Evolutionary conservation across 2,797 vertebrate species (phyloP).

Genomic region (Craterocephalus amniculus): DNA sequence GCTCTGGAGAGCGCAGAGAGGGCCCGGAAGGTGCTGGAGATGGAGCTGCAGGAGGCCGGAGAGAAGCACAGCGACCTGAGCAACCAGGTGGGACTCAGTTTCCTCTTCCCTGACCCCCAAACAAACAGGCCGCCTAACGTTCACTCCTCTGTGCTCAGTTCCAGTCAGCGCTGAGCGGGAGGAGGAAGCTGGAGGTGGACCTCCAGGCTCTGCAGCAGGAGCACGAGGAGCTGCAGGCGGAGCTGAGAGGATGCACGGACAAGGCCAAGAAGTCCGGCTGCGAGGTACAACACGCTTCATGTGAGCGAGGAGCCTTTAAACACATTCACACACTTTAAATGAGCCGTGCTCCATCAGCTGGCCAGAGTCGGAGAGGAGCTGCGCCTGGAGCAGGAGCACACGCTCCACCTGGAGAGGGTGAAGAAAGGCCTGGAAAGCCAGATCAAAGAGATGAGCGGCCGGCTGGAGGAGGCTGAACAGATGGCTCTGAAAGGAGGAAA

Average conservation of each 20-base stretch:
- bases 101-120: no score
- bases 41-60: constrained; percentile 77
- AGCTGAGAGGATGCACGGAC: constrained; percentile 79
- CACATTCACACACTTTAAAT: neutral
- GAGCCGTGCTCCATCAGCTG: constrained; percentile 61
- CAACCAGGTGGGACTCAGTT: constrained; percentile 76
- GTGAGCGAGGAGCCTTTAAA: neutral
- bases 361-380: constrained; percentile 83
- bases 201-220: constrained; percentile 84
- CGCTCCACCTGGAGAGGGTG: constrained; percentile 82
- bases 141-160: constrained; percentile 63
- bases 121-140: neutral
- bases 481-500: constrained; percentile 86
- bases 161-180: constrained; percentile 80
- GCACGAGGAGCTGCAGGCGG: constrained; percentile 83
- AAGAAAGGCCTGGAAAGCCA: constrained; percentile 86
- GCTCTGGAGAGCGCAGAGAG: constrained; percentile 80
- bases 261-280: constrained; percentile 84
- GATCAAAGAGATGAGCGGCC: constrained; percentile 81
- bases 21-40: constrained; percentile 79
- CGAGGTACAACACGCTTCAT: constrained; percentile 74
- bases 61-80: constrained; percentile 83
- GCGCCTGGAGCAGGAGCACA: constrained; percentile 85
- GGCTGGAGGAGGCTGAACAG: constrained; percentile 86
- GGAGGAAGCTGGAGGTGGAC: constrained; percentile 89